These are phyloP conservation scores for Adelges cooleyi DNA, from an alignment of 1,140 invertebrate species.

Conservation along the genomic window DNA sequence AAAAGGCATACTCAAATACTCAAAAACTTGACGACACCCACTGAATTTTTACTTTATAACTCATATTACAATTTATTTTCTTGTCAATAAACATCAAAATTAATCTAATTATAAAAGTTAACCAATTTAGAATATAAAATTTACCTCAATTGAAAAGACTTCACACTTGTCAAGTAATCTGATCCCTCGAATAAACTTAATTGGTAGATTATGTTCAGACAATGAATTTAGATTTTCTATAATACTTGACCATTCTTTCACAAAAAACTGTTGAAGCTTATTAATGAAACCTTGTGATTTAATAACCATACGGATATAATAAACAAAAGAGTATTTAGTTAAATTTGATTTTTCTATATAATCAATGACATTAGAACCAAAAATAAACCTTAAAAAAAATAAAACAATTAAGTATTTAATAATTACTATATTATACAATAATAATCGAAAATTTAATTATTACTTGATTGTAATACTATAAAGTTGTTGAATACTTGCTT, in stretches of 20 bases:
- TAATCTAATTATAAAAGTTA: too few relatives aligned
- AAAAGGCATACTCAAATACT: too few relatives aligned
- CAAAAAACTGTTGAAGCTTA: neutral
- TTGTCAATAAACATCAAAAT: too few relatives aligned
- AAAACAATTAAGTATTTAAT: too few relatives aligned
- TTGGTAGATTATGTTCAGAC: neutral
- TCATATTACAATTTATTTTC: too few relatives aligned
- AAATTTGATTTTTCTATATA: neutral
- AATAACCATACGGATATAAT: neutral
- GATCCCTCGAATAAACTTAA: neutral
- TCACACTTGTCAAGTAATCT: neutral
- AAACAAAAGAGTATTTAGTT: neutral
- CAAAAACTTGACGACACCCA: too few relatives aligned
- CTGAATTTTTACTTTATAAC: too few relatives aligned
- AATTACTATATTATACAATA: too few relatives aligned
- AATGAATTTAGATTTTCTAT: neutral
- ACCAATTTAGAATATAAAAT: too few relatives aligned
- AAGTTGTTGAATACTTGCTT: neutral
- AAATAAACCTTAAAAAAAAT: neutral
- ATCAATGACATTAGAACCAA: neutral
- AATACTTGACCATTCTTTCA: neutral
- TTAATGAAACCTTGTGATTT: neutral
- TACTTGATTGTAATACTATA: neutral
- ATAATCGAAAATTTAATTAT: too few relatives aligned
- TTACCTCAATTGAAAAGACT: neutral